These are phyloP conservation scores for Aphelocoma californica DNA, from an alignment of 2,797 vertebrate species.

Conservation along the genomic window DNA sequence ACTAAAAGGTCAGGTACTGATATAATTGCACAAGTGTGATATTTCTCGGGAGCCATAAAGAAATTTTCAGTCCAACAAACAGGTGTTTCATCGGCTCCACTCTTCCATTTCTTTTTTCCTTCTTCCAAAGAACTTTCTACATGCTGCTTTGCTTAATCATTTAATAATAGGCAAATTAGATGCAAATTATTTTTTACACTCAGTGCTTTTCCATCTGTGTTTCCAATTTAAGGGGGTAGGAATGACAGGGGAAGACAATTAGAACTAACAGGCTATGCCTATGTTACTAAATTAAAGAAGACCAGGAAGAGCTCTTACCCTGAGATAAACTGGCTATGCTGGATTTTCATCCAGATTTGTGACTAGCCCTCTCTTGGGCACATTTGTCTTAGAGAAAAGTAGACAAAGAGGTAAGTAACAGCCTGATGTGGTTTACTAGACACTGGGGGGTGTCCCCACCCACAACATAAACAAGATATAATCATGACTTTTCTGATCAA, in stretches of 20 bases:
- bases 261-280: background rate
- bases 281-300: background rate
- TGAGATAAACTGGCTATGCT: background rate
- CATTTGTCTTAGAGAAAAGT: background rate
- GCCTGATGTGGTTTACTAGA: background rate
- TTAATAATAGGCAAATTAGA: conserved; percentile 53
- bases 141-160: conserved; percentile 46
- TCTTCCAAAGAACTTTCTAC: conserved; percentile 10
- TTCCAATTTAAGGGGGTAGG: conserved; percentile 5
- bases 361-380: background rate
- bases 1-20: background rate
- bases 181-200: conserved; percentile 67
- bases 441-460: background rate
- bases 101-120: background rate
- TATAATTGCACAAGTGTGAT: background rate
- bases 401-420: background rate
- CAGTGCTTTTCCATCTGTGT: conserved; percentile 69
- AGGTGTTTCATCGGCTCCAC: background rate
- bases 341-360: background rate
- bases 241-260: conserved; percentile 42
- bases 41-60: background rate
- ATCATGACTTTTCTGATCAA: background rate
- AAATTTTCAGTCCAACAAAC: background rate
- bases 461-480: background rate
- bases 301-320: background rate